phyloP scores from a whole-genome alignment of 2,113 vertebrate genomes.

The Colaptes auratus region DNA sequence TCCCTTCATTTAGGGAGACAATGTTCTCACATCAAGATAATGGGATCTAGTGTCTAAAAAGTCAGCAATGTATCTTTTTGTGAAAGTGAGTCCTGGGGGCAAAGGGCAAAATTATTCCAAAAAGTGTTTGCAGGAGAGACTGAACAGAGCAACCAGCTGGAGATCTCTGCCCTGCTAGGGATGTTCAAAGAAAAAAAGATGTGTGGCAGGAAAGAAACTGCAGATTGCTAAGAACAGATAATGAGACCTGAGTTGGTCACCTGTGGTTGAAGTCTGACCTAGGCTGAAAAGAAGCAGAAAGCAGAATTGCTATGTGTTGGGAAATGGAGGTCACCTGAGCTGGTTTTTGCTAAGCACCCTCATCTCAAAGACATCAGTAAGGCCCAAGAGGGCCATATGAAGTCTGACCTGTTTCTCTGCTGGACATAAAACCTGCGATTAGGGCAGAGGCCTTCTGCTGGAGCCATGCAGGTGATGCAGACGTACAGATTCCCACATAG shows the following conservation, averaged over 20 bases:
- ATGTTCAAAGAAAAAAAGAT: neutral
- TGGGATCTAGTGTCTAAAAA: neutral
- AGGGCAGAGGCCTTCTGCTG: neutral
- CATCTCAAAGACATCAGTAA: neutral
- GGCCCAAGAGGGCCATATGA: neutral
- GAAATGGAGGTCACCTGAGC: neutral
- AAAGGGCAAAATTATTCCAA: neutral
- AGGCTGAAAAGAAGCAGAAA: neutral
- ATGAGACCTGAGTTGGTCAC: neutral
- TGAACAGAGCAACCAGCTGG: neutral
- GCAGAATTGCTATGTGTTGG: neutral
- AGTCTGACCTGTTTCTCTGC: neutral
- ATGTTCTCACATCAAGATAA: neutral
- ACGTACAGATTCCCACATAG: neutral
- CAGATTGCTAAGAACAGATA: neutral
- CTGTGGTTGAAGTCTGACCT: neutral
- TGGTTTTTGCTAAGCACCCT: neutral
- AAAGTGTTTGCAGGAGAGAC: neutral
- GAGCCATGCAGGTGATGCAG: accelerated
- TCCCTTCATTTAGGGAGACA: neutral
- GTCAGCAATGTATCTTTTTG: neutral
- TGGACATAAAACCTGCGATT: neutral
- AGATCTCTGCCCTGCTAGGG: neutral
- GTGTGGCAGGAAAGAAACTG: neutral
- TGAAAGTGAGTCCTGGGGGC: neutral